Percentiles rank a stretch among this genome's conserved stretches.
Conservation (phyloP, 1,140 invertebrate genomes). For the Drosophila bocqueti region DNA sequence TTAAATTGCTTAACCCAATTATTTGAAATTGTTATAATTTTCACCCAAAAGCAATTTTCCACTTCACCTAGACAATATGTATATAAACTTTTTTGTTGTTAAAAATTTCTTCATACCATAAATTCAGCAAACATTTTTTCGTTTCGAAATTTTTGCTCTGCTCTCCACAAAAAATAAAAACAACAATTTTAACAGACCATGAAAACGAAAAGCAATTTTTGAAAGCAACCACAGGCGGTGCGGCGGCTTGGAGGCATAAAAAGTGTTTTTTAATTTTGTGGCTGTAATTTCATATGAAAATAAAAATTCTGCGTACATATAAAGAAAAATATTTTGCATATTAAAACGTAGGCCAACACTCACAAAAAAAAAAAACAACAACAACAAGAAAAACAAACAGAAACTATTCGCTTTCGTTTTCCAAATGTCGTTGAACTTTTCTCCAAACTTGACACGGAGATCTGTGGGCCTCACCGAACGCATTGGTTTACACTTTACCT, state of each 20-base stretch:
- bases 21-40: slow-evolving; percentile 13
- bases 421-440: slow-evolving; percentile 62
- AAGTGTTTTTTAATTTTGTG: slow-evolving; percentile 33
- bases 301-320: slow-evolving; percentile 52
- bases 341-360: slow-evolving; percentile 24
- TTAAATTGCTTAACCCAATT: neutral
- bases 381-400: slow-evolving; percentile 23
- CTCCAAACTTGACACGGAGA: slow-evolving; percentile 60
- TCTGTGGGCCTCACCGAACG: slow-evolving; percentile 25
- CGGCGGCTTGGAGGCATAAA: slow-evolving; percentile 17
- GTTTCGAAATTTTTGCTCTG: slow-evolving; percentile 12
- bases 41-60: slow-evolving; percentile 16
- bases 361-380: neutral
- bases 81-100: neutral
- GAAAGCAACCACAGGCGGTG: slow-evolving; percentile 26
- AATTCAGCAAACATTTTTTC: slow-evolving; percentile 17
- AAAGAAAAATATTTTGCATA: slow-evolving; percentile 57
- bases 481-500: slow-evolving; percentile 58
- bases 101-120: slow-evolving; percentile 9
- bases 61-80: slow-evolving; percentile 1
- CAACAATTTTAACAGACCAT: slow-evolving; percentile 36
- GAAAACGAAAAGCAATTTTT: slow-evolving; percentile 51
- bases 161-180: slow-evolving; percentile 7
- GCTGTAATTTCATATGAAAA: slow-evolving; percentile 51
- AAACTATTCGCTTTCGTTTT: slow-evolving; percentile 73